A percentile compares a stretch with the other conserved stretches of the same genome.
phyloP scores from a whole-genome alignment of 1,140 invertebrate genomes.

The Heliothis subflexa region DNA sequence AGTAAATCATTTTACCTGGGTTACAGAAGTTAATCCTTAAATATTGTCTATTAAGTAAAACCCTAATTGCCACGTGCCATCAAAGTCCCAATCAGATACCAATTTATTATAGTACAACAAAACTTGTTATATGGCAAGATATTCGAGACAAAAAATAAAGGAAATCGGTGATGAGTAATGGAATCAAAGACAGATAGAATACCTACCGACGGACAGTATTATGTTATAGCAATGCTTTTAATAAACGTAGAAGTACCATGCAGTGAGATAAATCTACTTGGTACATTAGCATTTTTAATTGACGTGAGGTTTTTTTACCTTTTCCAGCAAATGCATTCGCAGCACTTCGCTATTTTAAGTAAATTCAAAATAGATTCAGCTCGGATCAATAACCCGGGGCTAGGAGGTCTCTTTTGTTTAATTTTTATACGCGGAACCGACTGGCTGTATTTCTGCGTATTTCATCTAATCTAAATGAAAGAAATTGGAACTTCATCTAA shows the following conservation, averaged over 20 bases:
- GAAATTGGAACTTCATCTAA: slow-evolving; percentile 24
- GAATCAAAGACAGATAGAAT: slow-evolving; percentile 27
- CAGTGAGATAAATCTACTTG: slow-evolving; percentile 21
- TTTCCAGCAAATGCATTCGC: slow-evolving; percentile 51
- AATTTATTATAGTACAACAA: slow-evolving; percentile 24
- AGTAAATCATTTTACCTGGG: neutral
- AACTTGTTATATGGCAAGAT: slow-evolving; percentile 18
- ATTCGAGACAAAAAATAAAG: slow-evolving; percentile 3
- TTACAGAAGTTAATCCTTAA: slow-evolving; percentile 1
- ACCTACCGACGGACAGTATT: slow-evolving; percentile 14
- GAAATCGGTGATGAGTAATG: slow-evolving; percentile 42
- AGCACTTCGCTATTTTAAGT: slow-evolving; percentile 59
- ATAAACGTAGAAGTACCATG: neutral
- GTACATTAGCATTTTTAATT: slow-evolving; percentile 24
- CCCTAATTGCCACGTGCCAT: slow-evolving; percentile 18
- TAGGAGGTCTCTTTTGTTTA: slow-evolving; percentile 60
- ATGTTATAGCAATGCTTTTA: slow-evolving; percentile 15
- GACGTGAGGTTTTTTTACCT: slow-evolving; percentile 14
- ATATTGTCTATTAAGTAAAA: slow-evolving; percentile 3
- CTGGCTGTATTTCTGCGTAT: slow-evolving; percentile 37
- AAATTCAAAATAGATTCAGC: slow-evolving; percentile 60
- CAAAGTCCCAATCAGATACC: slow-evolving; percentile 4
- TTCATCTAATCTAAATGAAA: slow-evolving; percentile 29
- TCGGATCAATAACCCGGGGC: slow-evolving; percentile 62
- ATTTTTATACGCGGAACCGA: slow-evolving; percentile 48